Base-by-base conservation (phyloP, 1,140 invertebrate genomes). In the Lepidostoma basale region DNA sequence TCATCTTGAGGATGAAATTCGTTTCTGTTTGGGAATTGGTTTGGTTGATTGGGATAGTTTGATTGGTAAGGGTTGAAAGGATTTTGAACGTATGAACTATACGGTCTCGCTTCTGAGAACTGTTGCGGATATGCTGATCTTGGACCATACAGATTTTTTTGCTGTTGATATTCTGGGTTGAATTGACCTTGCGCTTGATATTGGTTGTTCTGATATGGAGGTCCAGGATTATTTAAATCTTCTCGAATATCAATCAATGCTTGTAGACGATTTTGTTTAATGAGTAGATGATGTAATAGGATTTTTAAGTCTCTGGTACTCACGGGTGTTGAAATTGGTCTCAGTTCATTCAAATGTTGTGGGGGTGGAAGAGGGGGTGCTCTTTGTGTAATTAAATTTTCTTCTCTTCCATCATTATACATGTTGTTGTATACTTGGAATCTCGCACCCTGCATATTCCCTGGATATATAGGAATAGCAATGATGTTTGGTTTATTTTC, bases 261-360 rank as follows among this genome's bases (percentile, higher is more conserved):
- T 77, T 86, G 85, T 68, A 86, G 70, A 25, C 81, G 77, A 68
- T 80, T 84, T 74, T 86, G 85, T 44, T 85, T 73, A n/a, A 83
- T 45, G 42, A 86, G 83, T 52, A 87, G 74, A 74, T 84, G 82
- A 26, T 87, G 84, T 4, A 87, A 77, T 39, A 87, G 77, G 44
- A 80, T 78, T 74, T 85, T 84, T 42, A 87, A 81, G 74, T 87
- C 85, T 76, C 81, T 82, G 2, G 84, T 85, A 73, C 84, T 86
- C 1, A 87, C 85, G 26, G 85, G 85, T 45, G 81, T 76, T 56
- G 79, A 75, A 68, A 83, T 82, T 2, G 75, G 75, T 40, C 76
- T 70, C 75, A 78, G 76, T 25, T 62, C 47, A 45, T 81, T 78
- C 16, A 76, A 76, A 4, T 76, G 33, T 40, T 65, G 72, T 5